These are phyloP conservation scores for Sphaerodactylus townsendi DNA, from an alignment of 2,113 vertebrate species.

Conservation along the genomic window DNA sequence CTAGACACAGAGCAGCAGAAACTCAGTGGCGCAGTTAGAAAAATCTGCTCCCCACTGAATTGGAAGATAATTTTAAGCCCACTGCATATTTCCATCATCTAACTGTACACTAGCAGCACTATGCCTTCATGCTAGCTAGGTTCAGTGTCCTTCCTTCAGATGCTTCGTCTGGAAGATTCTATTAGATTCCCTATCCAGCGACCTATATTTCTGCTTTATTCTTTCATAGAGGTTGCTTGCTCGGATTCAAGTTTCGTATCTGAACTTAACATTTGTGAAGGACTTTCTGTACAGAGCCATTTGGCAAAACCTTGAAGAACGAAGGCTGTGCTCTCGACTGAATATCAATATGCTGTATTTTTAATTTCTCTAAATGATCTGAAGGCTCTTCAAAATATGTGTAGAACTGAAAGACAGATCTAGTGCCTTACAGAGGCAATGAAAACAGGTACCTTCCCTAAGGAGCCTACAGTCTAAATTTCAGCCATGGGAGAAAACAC, in stretches of 20 bases:
- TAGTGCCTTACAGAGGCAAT: neutral
- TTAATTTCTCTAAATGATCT: neutral
- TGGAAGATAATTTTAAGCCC: too few relatives aligned
- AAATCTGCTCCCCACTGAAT: too few relatives aligned
- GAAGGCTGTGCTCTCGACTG: neutral
- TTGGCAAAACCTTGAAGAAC: conserved; percentile 17
- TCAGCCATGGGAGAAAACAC: neutral
- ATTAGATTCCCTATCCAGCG: neutral
- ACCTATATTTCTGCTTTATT: neutral
- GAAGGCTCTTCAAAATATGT: neutral
- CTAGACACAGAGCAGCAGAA: too few relatives aligned
- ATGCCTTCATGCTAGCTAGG: too few relatives aligned
- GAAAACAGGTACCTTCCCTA: neutral
- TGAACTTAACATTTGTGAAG: conserved; percentile 2
- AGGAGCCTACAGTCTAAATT: neutral
- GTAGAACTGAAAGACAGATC: neutral
- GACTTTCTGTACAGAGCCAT: conserved; percentile 25
- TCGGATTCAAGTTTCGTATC: conserved; percentile 5
- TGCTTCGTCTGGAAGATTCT: too few relatives aligned
- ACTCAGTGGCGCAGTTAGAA: too few relatives aligned
- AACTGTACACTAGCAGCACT: too few relatives aligned
- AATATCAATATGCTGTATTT: neutral
- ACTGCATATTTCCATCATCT: too few relatives aligned
- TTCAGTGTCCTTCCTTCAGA: too few relatives aligned
- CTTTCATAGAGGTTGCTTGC: neutral